phyloP scores from a whole-genome alignment of 1,140 invertebrate genomes.

The Formica exsecta region DNA sequence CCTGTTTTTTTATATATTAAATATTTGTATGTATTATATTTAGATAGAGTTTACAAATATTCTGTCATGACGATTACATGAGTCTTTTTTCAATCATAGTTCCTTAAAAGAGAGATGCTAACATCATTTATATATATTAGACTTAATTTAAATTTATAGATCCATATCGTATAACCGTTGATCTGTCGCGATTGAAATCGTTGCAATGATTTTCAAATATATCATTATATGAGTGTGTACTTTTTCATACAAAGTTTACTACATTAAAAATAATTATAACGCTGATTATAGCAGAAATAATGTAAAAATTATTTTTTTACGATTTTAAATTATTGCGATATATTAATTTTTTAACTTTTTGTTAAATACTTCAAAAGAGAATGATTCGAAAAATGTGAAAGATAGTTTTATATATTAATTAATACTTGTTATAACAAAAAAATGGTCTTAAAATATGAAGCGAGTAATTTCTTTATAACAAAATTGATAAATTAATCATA shows the following conservation, averaged over 20 bases:
- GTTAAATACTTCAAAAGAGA: neutral
- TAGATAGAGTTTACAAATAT: neutral
- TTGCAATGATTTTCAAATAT: neutral
- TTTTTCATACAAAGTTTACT: neutral
- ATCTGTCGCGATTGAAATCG: neutral
- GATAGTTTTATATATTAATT: neutral
- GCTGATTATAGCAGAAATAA: conserved; percentile 13
- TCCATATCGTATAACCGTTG: neutral
- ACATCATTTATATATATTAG: conserved; percentile 64
- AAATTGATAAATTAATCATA: neutral
- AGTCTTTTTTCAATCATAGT: neutral
- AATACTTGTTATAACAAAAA: neutral
- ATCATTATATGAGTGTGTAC: neutral
- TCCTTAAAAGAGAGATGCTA: neutral
- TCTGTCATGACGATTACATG: neutral
- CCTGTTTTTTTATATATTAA: neutral
- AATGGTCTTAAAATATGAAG: neutral
- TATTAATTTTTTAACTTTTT: neutral
- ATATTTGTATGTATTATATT: conserved; percentile 3
- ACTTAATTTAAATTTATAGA: conserved; percentile 55
- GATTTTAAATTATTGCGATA: no score
- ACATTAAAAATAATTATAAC: neutral
- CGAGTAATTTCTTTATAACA: neutral
- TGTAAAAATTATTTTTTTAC: conserved; percentile 60
- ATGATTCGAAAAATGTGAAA: conserved; percentile 3